Conservation (phyloP, 1,140 invertebrate species). For the Pinna nobilis region DNA sequence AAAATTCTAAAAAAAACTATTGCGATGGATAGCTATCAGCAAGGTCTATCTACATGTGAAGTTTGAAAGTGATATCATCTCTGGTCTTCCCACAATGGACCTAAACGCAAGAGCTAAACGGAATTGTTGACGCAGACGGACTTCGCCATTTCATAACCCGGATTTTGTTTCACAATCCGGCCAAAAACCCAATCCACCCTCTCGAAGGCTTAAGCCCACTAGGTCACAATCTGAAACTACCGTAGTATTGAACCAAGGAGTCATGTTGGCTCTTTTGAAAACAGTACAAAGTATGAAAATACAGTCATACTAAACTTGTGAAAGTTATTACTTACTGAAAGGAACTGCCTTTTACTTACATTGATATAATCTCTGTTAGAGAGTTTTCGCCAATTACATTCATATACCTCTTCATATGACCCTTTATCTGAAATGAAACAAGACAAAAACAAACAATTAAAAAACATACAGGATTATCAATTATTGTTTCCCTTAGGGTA, state of each 20-base stretch:
- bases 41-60: no score
- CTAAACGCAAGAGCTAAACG: no score
- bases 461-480: background rate
- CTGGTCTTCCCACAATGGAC: no score
- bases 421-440: conserved; percentile 49
- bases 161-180: background rate
- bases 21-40: background rate
- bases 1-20: no score
- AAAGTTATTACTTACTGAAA: background rate
- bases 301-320: background rate
- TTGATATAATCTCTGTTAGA: conserved; percentile 64
- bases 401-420: conserved; percentile 62
- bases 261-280: conserved; percentile 33
- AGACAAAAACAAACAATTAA: background rate
- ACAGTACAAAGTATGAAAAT: background rate
- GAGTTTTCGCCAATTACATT: conserved; percentile 61
- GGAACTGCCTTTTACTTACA: conserved; percentile 49
- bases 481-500: background rate
- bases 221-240: background rate
- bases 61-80: no score
- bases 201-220: background rate
- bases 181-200: background rate
- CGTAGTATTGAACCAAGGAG: conserved; percentile 8
- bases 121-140: no score
- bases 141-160: background rate